Conservation (phyloP, 2,888 invertebrate genomes). For the Cantharis flavilabris region DNA sequence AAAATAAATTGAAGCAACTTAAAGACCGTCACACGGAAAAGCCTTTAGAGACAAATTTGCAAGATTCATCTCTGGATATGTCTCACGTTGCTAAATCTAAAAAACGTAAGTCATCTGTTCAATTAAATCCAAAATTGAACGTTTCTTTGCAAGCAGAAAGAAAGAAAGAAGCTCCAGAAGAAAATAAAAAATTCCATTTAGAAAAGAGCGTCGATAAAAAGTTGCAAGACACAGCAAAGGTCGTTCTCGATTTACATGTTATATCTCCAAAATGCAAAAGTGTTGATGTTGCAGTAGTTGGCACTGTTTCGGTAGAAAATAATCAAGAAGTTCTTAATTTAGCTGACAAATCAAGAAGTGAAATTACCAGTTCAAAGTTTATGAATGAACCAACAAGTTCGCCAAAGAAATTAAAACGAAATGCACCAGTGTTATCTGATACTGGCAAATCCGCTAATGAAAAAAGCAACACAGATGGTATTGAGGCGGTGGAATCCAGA, state of each 20-base stretch:
- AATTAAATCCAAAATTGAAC: background rate
- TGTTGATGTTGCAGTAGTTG: background rate
- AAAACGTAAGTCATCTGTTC: background rate
- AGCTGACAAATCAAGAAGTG: background rate
- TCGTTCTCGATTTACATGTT: background rate
- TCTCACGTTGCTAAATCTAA: background rate
- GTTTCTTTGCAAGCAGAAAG: background rate
- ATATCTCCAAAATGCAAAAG: background rate
- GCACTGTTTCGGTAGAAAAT: background rate
- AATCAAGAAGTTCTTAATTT: background rate
- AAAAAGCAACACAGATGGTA: background rate
- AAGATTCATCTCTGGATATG: background rate
- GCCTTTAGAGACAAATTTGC: background rate
- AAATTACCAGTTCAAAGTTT: background rate
- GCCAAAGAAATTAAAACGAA: background rate
- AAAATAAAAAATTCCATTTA: background rate
- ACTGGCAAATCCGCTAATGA: background rate
- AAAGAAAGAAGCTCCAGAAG: background rate
- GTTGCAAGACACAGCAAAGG: background rate
- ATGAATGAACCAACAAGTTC: background rate
- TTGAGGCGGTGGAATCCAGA: background rate
- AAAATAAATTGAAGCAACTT: background rate
- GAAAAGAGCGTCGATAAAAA: background rate
- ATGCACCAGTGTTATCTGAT: background rate
- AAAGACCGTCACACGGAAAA: background rate